Percentiles rank a stretch among this genome's conserved stretches.
These are phyloP conservation scores for Paratilapia polleni DNA, from an alignment of 2,113 vertebrate species.

Conservation along the genomic window DNA sequence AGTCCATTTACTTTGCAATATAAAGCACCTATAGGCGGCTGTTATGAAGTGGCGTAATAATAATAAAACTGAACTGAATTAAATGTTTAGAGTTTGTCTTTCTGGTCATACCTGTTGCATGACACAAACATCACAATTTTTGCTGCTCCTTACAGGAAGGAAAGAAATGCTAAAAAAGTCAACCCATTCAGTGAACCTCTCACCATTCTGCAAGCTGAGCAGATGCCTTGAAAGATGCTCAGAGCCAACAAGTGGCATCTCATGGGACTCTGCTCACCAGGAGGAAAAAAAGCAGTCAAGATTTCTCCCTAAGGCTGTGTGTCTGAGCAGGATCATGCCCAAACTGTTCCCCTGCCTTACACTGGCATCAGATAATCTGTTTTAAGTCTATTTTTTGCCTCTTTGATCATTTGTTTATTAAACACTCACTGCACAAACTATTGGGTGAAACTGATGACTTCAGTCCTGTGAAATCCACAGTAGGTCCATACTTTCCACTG, in stretches of 20 bases:
- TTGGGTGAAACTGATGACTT: constrained; percentile 13
- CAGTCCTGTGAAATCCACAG: constrained; percentile 8
- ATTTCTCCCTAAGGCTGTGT: constrained; percentile 19
- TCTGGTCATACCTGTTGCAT: neutral
- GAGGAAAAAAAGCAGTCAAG: constrained; percentile 9
- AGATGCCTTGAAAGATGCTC: constrained; percentile 19
- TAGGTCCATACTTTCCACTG: neutral
- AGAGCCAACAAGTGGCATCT: constrained; percentile 33
- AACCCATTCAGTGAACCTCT: constrained; percentile 29
- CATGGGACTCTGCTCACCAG: constrained; percentile 17
- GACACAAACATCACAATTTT: neutral
- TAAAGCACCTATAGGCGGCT: neutral
- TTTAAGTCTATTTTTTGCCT: constrained; percentile 40
- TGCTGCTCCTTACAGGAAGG: neutral
- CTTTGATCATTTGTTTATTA: constrained; percentile 32
- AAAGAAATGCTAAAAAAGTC: constrained; percentile 1
- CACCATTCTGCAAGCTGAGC: constrained; percentile 25
- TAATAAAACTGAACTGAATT: neutral
- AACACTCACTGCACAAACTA: constrained; percentile 18
- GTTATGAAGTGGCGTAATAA: neutral
- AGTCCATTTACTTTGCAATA: no score
- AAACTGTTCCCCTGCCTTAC: neutral
- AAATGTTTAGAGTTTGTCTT: neutral
- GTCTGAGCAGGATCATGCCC: constrained; percentile 1
- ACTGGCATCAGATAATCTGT: constrained; percentile 44